A percentile compares a stretch with the other conserved stretches of the same genome.
These are phyloP conservation scores for Diabrotica virgifera DNA, from an alignment of 1,140 invertebrate species.

Conservation along the genomic window DNA sequence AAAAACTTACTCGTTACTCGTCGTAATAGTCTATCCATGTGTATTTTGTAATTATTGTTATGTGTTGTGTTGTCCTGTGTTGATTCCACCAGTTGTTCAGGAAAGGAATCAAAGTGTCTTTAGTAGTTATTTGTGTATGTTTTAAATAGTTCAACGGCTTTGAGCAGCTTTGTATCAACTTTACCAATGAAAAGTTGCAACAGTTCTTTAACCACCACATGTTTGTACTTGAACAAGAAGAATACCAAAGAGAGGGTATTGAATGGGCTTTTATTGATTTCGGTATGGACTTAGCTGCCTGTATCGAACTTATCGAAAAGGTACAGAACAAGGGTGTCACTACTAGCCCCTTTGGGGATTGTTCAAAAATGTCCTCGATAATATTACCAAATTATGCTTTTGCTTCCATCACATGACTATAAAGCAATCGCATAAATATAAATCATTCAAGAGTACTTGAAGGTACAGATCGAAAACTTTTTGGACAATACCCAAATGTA, in stretches of 20 bases:
- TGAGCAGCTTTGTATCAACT: constrained; percentile 99
- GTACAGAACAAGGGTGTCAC: constrained; percentile 53
- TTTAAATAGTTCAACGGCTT: constrained; percentile 88
- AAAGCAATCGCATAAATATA: too few relatives aligned
- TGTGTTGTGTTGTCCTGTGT: constrained; percentile 4
- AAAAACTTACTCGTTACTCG: background rate
- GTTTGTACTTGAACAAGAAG: constrained; percentile 97
- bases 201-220: constrained; percentile 99
- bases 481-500: too few relatives aligned
- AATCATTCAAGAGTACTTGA: too few relatives aligned
- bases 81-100: constrained; percentile 26
- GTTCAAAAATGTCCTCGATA: too few relatives aligned
- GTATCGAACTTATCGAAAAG: constrained; percentile 98
- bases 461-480: too few relatives aligned
- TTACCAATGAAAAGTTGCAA: constrained; percentile 96
- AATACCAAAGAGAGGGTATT: constrained; percentile 94
- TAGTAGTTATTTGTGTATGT: constrained; percentile 22
- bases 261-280: constrained; percentile 97
- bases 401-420: too few relatives aligned
- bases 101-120: constrained; percentile 13
- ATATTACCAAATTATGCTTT: too few relatives aligned
- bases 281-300: constrained; percentile 95
- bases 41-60: background rate
- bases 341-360: too few relatives aligned
- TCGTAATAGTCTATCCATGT: background rate